phyloP scores from a whole-genome alignment of 2,888 invertebrate species.

The Caenorhabditis panamensis region DNA sequence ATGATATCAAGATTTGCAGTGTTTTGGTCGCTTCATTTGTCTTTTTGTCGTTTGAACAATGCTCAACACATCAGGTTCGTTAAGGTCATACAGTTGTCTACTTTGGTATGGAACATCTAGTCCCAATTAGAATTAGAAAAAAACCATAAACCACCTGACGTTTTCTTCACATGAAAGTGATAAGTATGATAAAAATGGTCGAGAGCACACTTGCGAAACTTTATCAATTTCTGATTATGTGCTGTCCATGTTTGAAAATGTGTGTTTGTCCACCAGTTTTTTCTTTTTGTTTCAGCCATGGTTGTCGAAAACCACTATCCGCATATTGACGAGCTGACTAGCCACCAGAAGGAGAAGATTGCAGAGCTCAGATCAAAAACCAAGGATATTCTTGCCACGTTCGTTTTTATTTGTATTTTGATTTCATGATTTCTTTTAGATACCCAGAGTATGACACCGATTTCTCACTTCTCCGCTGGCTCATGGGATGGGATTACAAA shows the following conservation, averaged over 20 bases:
- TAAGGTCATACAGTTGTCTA: not conserved
- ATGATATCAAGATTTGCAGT: conserved; percentile 36
- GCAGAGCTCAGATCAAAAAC: conserved; percentile 61
- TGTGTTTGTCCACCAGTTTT: conserved; percentile 34
- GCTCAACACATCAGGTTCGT: conserved; percentile 19
- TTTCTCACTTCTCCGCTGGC: conserved; percentile 76
- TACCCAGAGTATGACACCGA: conserved; percentile 75
- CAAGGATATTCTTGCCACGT: conserved; percentile 50
- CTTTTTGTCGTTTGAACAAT: not conserved
- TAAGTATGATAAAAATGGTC: conserved; percentile 53
- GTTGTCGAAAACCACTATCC: conserved; percentile 65
- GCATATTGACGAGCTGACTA: conserved; percentile 52
- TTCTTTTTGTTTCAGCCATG: conserved; percentile 46
- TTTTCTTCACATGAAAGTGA: conserved; percentile 30
- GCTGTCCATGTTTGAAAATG: conserved; percentile 30
- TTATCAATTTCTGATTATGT: conserved; percentile 40
- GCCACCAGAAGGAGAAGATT: conserved; percentile 64
- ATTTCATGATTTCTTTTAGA: conserved; percentile 19
- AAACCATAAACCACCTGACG: conserved; percentile 36
- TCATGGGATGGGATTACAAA: conserved; percentile 78
- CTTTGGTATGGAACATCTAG: not conserved
- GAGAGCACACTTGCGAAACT: conserved; percentile 33
- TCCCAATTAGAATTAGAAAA: conserved; percentile 2
- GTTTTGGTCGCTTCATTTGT: conserved; percentile 13
- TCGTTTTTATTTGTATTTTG: conserved; percentile 1